Percentiles rank a stretch among this genome's conserved stretches.
These are phyloP conservation scores for Trididemnum nubilum DNA, from an alignment of 23 tunicate species.

Conservation along the genomic window DNA sequence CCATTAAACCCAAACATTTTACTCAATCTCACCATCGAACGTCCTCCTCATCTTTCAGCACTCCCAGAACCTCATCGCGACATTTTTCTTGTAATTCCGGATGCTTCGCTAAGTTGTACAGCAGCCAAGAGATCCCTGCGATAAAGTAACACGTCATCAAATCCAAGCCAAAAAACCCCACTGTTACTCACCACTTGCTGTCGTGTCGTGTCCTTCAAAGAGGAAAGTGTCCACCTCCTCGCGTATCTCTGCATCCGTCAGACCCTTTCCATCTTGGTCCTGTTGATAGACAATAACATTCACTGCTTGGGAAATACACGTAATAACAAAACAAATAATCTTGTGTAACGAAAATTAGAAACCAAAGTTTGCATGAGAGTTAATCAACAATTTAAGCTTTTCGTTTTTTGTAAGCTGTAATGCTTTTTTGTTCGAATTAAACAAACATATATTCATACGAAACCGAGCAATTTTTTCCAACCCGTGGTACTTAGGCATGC, in stretches of 20 bases:
- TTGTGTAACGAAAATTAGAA: too few species aligned
- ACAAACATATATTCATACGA: too few species aligned
- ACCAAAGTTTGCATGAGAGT: too few species aligned
- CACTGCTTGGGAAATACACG: too few species aligned
- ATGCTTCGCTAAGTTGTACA: conserved; percentile 46
- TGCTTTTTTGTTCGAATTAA: too few species aligned
- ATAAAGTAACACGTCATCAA: background rate
- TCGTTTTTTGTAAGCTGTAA: too few species aligned
- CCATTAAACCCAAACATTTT: too few species aligned
- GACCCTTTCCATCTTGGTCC: conserved; percentile 74
- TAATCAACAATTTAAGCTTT: too few species aligned
- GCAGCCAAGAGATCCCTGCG: conserved; percentile 47
- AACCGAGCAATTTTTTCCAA: too few species aligned
- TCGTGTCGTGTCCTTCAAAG: conserved; percentile 93
- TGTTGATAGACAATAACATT: background rate
- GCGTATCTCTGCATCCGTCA: conserved; percentile 71
- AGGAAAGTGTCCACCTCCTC: conserved; percentile 91
- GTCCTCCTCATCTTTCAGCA: conserved; percentile 2
- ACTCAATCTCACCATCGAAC: conserved; percentile 35
- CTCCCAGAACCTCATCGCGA: conserved; percentile 39
- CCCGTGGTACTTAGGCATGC: too few species aligned
- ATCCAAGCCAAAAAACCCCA: background rate
- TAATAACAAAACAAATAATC: too few species aligned
- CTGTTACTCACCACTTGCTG: conserved; percentile 59
- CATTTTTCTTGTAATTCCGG: conserved; percentile 47